Conservation (phyloP, 2,888 invertebrate species). For the Diplazon laetatorius region DNA sequence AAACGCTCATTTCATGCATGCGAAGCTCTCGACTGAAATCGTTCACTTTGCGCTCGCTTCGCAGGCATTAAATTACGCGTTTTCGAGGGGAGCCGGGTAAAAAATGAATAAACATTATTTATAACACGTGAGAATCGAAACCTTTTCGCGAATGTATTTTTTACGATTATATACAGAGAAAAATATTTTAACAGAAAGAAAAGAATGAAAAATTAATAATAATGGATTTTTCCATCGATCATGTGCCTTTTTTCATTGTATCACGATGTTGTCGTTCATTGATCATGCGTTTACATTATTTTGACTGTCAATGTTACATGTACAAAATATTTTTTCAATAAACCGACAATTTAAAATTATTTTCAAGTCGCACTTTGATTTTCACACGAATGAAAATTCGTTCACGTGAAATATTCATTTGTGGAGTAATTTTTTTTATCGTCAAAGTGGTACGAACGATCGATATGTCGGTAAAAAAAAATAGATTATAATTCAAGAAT, state of each 20-base stretch:
- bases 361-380: neutral
- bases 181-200: constrained; percentile 29
- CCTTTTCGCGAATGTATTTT: constrained; percentile 51
- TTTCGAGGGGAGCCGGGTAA: no score
- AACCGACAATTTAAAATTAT: constrained; percentile 26
- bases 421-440: neutral
- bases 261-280: constrained; percentile 37
- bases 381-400: no score
- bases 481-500: no score
- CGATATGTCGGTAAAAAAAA: no score
- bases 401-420: no score
- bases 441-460: no score
- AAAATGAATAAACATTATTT: no score
- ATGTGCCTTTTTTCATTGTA: constrained; percentile 50
- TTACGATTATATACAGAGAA: constrained; percentile 37
- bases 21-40: no score
- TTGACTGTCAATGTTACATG: constrained; percentile 44
- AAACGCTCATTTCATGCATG: no score
- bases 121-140: constrained; percentile 34
- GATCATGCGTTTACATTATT: constrained; percentile 44
- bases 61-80: no score
- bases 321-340: constrained; percentile 54
- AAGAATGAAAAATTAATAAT: constrained; percentile 25
- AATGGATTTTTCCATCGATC: constrained; percentile 25
- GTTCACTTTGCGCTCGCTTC: no score